Base-by-base conservation (phyloP, 2,888 invertebrate genomes). In the Eueremaeus valkanovi region DNA sequence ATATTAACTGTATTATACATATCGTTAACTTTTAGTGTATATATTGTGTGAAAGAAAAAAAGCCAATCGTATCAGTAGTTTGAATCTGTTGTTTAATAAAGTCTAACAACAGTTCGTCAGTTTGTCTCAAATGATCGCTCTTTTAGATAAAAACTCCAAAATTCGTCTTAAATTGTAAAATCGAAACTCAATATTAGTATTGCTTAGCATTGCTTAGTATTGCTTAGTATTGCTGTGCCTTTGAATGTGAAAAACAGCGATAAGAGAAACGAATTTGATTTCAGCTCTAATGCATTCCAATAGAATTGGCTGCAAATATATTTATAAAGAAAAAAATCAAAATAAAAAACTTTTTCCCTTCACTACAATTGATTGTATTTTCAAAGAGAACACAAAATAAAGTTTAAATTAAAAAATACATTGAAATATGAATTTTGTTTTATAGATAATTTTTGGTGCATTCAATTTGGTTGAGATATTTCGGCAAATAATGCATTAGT, bases 91-190 rank as follows among this genome's bases (percentile, higher is more conserved):
- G 63, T 63, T 63, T 63, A 63, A 63, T 63, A 63, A 63, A 63
- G 31, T 63, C 63, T 63, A 63, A 63, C 63, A 63, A 63, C 63
- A 63, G 33, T 55, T 55, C 27, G 63, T 63, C 29, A 63, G 63
- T 63, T 63, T 63, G 63, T 63, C 63, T 63, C 63, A 63, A 63
- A 29, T 63, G 63, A 63, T 63, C 13, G 63, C 33, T 31, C 18
- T 63, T 5, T 27, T 5, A 5, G 63, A 63, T 63, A 63, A 63
- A 63, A 63, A 29, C 6, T 18, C 31, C 6, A 9, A 58, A 63
- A 63, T 63, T 63, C 63, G 33, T 31, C 63, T 63, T 63, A 63
- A 63, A 63, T 63, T 29, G 27, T 33, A 63, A 63, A 63, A 63
- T 63, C 63, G 63, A 63, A 63, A 63, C 63, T 58, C 63, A 63